Base-by-base conservation (phyloP, 1,140 invertebrate species). In the Drosophila ohnishii region DNA sequence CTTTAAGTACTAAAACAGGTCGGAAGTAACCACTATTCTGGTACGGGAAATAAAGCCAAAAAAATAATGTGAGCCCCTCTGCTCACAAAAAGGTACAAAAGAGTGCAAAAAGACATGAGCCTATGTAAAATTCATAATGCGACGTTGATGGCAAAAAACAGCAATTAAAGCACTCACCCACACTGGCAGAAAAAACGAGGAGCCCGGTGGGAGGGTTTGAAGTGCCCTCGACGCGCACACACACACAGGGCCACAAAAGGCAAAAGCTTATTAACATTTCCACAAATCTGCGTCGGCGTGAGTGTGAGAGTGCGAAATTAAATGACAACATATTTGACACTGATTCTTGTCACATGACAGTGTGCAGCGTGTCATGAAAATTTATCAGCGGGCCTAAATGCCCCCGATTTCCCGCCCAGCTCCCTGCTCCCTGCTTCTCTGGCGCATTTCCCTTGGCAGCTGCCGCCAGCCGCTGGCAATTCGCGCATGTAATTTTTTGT, bases 291-390 rank as follows among this genome's bases (percentile, higher is more conserved):
- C 42, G 76, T 59, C 22, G 60, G 76, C 55, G 55, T 55, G 69
- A 78, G 62, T 79, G 56, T 80, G 74, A 53, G 77, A 80, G 80
- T 89, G 84, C 80, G 80, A 88, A 88, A 88, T 88, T 89, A 88
- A 88, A 88, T 88, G 84, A 88, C 84, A 88, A 89, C 85, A 89
- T 88, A 89, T 88, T 88, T 88, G 84, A 88, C 84, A 88, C 84
- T 88, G 84, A 89, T 88, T 88, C 84, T 88, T 88, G 84, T 88
- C 85, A 88, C 77, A 72, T 62, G 80, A 84, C 84, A 80, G 65
- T 75, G 69, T 80, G 70, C 75, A 69, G 66, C 78, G 64, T 80
- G 78, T 86, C 82, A 80, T 79, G 76, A 82, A 87, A 88, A 89
- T 80, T 88, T 89, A 88, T 88, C 84, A 88, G 75, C 84, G 66